Percentiles rank a stretch among this genome's conserved stretches.
Conservation (phyloP, 2,113 vertebrate species). For the Galemys pyrenaicus region DNA sequence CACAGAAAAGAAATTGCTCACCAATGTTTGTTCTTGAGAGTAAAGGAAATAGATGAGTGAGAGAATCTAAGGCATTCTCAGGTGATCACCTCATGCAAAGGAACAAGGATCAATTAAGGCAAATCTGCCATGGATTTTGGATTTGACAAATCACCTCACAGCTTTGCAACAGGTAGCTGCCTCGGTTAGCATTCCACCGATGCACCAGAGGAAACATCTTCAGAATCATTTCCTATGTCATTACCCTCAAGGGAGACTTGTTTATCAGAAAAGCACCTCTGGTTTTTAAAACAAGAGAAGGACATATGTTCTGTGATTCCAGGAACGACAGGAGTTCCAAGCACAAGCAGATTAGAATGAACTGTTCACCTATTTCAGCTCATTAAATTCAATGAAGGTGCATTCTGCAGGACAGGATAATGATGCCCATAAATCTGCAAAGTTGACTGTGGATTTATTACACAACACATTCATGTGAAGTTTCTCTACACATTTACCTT, state of each 20-base stretch:
- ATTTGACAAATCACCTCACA: constrained; percentile 73
- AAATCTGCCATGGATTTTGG: constrained; percentile 54
- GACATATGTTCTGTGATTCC: constrained; percentile 58
- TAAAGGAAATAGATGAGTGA: constrained; percentile 8
- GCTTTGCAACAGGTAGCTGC: constrained; percentile 49
- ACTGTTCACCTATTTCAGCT: constrained; percentile 54
- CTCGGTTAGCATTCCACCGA: constrained; percentile 35
- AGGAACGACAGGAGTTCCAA: background rate
- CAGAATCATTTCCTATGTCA: constrained; percentile 52
- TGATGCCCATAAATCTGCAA: constrained; percentile 58
- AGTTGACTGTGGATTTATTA: constrained; percentile 8
- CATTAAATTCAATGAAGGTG: constrained; percentile 62
- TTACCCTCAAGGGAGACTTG: constrained; percentile 55
- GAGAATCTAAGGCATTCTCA: constrained; percentile 11
- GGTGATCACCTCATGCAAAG: background rate
- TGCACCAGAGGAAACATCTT: constrained; percentile 28
- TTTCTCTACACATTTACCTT: background rate
- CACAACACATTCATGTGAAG: background rate
- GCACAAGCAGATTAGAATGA: constrained; percentile 69
- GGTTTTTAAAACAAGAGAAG: constrained; percentile 66
- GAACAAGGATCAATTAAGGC: constrained; percentile 65
- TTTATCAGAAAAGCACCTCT: constrained; percentile 70
- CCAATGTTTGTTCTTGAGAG: background rate
- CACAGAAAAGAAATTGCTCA: background rate
- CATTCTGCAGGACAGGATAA: constrained; percentile 46